Evolutionary conservation across 2,797 vertebrate species (phyloP), one percentile per base, ranked within the genome.

Genomic region (Esox lucius): DNA sequence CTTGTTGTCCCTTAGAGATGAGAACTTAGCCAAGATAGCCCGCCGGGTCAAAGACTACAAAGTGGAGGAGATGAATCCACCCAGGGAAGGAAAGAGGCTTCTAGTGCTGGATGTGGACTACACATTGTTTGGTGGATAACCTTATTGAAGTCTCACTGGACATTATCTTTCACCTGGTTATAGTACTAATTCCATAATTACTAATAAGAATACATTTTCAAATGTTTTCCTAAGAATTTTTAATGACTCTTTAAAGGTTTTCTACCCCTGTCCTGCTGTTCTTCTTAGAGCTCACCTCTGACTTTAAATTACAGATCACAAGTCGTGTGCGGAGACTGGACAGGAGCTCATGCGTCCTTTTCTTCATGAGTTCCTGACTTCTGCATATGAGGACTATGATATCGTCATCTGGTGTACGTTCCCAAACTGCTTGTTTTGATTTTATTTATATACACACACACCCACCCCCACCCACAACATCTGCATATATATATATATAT

Each of bases 361-460:
- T 86, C 95, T 99, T 68, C 98, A 99, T 16, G 97, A 99, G 91
- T 99, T 99, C 85, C 94, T 99, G 73, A 98, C 96, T 67, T 96
- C 97, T 77, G 98, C 98, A 0, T 99, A 99, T 74, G 97, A 98
- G 85, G 96, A 99, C 91, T 99, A 97, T 79, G 98, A 99, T 90
- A 99, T 99, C 85, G 98, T 99, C 85, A 99, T 99, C 92, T 99
- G 98, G 98, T 99, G 98, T 99, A 97, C 91, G 98, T 95, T 64
- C 31, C n/a, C 15, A 42, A 24, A 31, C 2, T 31, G 31, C 28
- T 46, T 31, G 19, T 2, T 49, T 75, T 8, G 62, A 26, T 72
- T 72, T 33, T 59, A n/a, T 72, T 33, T 31, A 31, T 31, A 31
- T 31, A 31, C 28, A 31, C 28, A 3, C 28, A 31, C 28, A 31